Evolutionary conservation across 2,797 vertebrate genomes (phyloP).

Genomic region (Hafferia zeledoni): DNA sequence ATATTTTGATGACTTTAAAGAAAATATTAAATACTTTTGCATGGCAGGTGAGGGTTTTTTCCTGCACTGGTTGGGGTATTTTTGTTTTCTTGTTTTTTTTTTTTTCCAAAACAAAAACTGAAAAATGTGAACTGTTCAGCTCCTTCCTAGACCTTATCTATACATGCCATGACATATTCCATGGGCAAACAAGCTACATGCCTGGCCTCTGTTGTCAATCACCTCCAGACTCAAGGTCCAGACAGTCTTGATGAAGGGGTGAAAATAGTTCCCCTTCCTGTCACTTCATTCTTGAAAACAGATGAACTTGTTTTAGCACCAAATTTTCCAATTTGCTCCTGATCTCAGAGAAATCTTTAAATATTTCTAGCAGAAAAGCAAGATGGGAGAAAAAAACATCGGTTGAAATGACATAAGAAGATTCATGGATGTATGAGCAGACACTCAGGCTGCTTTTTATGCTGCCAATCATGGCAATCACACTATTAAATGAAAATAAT

Average conservation of each 20-base stretch:
- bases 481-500: not conserved
- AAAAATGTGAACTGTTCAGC: not conserved
- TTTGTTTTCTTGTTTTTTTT: not conserved
- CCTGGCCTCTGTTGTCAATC: not conserved
- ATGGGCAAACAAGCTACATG: not conserved
- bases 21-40: not conserved
- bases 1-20: not conserved
- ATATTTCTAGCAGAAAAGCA: not conserved
- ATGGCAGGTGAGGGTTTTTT: not conserved
- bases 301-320: not conserved
- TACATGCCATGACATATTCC: not conserved
- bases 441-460: not conserved
- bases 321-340: constrained; percentile 24
- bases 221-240: not conserved
- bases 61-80: not conserved
- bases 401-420: not conserved
- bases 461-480: not conserved
- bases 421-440: not conserved
- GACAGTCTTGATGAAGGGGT: not conserved
- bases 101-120: not conserved
- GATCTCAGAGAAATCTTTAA: not conserved
- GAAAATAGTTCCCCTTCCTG: not conserved
- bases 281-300: not conserved
- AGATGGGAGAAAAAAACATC: not conserved
- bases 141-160: not conserved